Conservation (phyloP, 2,113 vertebrate genomes). For the Xiphophorus couchianus region DNA sequence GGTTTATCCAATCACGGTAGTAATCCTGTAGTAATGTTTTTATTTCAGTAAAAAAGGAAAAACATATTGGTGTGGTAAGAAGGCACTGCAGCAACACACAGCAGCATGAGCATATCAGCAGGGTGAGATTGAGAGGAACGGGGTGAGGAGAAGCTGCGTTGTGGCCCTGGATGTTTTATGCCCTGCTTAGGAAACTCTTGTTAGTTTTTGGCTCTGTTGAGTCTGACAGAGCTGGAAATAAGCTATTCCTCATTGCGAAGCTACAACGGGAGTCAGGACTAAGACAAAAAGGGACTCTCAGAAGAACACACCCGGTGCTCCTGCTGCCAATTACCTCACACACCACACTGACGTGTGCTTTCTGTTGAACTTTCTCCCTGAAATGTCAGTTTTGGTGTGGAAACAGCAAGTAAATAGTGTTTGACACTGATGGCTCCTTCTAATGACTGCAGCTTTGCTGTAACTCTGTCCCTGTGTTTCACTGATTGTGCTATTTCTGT, state of each 20-base stretch:
- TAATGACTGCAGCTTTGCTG: slow-evolving; percentile 50
- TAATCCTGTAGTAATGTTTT: background rate
- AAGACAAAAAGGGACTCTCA: slow-evolving; percentile 53
- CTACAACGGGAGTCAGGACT: slow-evolving; percentile 23
- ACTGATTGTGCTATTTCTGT: slow-evolving; percentile 15
- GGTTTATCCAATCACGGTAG: background rate
- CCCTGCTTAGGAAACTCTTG: slow-evolving; percentile 1
- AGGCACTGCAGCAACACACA: background rate
- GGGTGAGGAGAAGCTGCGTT: background rate
- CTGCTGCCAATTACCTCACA: slow-evolving; percentile 66
- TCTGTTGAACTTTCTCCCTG: slow-evolving; percentile 44
- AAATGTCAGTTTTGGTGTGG: slow-evolving; percentile 57
- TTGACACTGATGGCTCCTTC: slow-evolving; percentile 60
- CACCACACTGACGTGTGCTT: slow-evolving; percentile 58
- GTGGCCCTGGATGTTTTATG: slow-evolving; percentile 17
- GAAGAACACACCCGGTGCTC: slow-evolving; percentile 14
- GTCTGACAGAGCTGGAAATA: slow-evolving; percentile 37
- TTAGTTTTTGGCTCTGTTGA: slow-evolving; percentile 9
- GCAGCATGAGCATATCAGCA: background rate
- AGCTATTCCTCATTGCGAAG: slow-evolving; percentile 12
- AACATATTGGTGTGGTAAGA: no score
- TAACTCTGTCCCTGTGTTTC: slow-evolving; percentile 22
- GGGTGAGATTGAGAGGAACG: slow-evolving; percentile 1
- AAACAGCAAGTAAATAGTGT: slow-evolving; percentile 61
- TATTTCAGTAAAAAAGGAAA: background rate